A percentile compares a stretch with the other conserved stretches of the same genome.
These are phyloP conservation scores for Metopia argyrocephala DNA, from an alignment of 2,888 invertebrate species.

Conservation along the genomic window DNA sequence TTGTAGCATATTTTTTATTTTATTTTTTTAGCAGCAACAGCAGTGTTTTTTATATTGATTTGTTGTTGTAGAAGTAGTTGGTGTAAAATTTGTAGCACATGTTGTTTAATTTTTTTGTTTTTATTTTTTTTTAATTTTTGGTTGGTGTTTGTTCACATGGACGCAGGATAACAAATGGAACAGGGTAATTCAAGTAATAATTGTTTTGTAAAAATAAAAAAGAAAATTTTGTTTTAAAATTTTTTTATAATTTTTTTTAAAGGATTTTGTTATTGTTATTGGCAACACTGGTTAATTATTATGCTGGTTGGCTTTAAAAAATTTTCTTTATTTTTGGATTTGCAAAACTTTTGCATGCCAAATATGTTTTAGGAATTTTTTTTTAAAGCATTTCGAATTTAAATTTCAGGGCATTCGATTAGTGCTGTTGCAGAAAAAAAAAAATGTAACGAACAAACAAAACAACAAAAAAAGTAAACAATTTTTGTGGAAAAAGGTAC, in stretches of 20 bases:
- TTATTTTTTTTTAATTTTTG: slow-evolving; percentile 39
- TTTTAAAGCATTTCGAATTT: slow-evolving; percentile 23
- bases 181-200: slow-evolving; percentile 63
- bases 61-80: slow-evolving; percentile 64
- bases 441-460: slow-evolving; percentile 21
- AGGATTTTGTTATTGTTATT: slow-evolving; percentile 44
- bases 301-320: slow-evolving; percentile 31
- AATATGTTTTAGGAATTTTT: slow-evolving; percentile 48
- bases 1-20: slow-evolving; percentile 37
- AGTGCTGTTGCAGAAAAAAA: slow-evolving; percentile 44
- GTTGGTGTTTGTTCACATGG: slow-evolving; percentile 57
- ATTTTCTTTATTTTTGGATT: slow-evolving; percentile 40
- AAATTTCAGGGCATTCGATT: slow-evolving; percentile 43
- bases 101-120: slow-evolving; percentile 41
- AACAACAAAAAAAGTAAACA: not conserved
- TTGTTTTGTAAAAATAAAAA: slow-evolving; percentile 59
- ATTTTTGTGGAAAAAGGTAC: not conserved
- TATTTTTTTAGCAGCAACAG: slow-evolving; percentile 63
- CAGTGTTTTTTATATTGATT: slow-evolving; percentile 58
- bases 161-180: slow-evolving; percentile 65
- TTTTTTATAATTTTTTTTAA: slow-evolving; percentile 42
- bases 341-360: slow-evolving; percentile 64
- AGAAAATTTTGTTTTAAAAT: slow-evolving; percentile 52
- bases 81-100: slow-evolving; percentile 61
- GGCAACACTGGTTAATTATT: slow-evolving; percentile 57